Percentiles rank a stretch among this genome's conserved stretches.
phyloP scores from a whole-genome alignment of 2,888 invertebrate species.

The Sminthurides aquaticus region DNA sequence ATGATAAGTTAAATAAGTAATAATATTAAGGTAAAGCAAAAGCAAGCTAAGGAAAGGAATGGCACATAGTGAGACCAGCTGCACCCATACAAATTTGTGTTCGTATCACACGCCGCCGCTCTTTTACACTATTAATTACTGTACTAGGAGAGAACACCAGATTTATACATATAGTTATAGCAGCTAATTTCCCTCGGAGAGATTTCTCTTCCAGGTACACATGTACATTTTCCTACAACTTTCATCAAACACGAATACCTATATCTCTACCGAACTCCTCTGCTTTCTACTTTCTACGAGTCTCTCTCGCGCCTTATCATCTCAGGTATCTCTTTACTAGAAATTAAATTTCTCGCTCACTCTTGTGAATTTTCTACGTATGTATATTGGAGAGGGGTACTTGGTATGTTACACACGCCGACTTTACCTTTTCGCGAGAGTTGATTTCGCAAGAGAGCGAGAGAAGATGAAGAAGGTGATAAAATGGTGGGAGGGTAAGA shows the following conservation, averaged over 20 bases:
- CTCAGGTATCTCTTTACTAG: too few relatives aligned
- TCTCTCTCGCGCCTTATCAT: too few relatives aligned
- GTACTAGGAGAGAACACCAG: not conserved
- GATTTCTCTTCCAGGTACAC: conserved; percentile 1
- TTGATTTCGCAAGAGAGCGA: too few relatives aligned
- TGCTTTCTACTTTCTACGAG: too few relatives aligned
- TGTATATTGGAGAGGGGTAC: too few relatives aligned
- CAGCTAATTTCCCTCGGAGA: not conserved
- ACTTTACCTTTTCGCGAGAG: too few relatives aligned
- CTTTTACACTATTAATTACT: not conserved
- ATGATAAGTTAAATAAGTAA: not conserved
- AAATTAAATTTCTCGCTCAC: too few relatives aligned
- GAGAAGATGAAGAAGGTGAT: too few relatives aligned
- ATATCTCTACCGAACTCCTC: too few relatives aligned
- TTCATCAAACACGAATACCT: not conserved
- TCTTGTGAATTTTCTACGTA: not conserved
- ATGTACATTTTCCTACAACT: not conserved
- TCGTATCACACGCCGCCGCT: not conserved
- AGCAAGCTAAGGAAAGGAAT: not conserved
- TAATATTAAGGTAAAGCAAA: not conserved
- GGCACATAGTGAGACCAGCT: not conserved
- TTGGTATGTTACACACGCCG: too few relatives aligned
- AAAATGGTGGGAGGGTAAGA: too few relatives aligned
- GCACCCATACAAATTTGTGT: not conserved
- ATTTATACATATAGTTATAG: not conserved